These are phyloP conservation scores for Creontiades dilutus DNA, from an alignment of 2,888 invertebrate species.

Conservation along the genomic window DNA sequence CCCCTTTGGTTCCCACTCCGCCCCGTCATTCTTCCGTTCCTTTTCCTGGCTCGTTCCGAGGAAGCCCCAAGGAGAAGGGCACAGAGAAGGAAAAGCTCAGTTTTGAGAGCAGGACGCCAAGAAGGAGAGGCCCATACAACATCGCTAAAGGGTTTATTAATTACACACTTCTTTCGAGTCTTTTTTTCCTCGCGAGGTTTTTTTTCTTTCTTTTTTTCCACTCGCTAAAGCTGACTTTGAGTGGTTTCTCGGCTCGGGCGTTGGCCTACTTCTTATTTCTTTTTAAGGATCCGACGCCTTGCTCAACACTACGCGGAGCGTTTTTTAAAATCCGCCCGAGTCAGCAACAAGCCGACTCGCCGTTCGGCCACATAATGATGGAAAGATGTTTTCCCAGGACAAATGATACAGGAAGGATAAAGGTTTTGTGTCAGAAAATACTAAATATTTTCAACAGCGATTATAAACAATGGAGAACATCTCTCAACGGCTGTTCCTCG, in stretches of 20 bases:
- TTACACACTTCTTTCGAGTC: slow-evolving; percentile 64
- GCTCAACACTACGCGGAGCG: background rate
- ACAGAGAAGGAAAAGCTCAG: slow-evolving; percentile 27
- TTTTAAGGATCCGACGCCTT: slow-evolving; percentile 33
- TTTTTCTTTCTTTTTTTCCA: slow-evolving; percentile 20
- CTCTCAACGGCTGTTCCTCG: no score
- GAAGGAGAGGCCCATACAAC: slow-evolving; percentile 23
- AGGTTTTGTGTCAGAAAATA: no score
- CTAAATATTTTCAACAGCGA: no score
- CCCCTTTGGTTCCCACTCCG: slow-evolving; percentile 33
- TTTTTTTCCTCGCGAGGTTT: background rate
- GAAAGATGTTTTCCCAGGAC: background rate
- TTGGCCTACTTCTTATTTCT: slow-evolving; percentile 52
- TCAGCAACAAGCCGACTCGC: background rate
- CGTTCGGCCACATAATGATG: background rate
- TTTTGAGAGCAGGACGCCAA: background rate
- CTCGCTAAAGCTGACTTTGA: slow-evolving; percentile 60
- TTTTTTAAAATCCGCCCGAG: background rate
- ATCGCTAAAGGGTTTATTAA: slow-evolving; percentile 66
- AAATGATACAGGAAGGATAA: no score
- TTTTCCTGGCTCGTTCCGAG: slow-evolving; percentile 24
- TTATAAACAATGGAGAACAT: no score
- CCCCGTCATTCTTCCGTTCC: no score
- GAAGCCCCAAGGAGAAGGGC: slow-evolving; percentile 31
- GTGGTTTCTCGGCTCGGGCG: slow-evolving; percentile 62